These are phyloP conservation scores for Lepus townsendii DNA, from an alignment of 2,797 vertebrate species.

Conservation along the genomic window DNA sequence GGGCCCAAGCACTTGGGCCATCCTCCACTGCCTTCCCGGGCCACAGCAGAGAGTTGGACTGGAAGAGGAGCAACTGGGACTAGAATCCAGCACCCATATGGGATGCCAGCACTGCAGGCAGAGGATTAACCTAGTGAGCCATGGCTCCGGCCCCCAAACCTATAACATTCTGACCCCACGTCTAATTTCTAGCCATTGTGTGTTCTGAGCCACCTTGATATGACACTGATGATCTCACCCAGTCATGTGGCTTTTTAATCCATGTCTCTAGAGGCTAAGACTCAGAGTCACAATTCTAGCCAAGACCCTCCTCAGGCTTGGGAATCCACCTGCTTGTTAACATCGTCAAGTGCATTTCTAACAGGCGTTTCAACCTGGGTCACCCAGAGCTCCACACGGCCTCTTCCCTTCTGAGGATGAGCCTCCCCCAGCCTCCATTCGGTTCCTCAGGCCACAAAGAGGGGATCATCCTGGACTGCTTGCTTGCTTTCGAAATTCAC, in stretches of 20 bases:
- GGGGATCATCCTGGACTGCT: neutral
- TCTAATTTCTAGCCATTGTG: neutral
- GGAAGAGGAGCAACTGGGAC: too few relatives aligned
- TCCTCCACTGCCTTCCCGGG: too few relatives aligned
- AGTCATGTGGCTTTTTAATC: neutral
- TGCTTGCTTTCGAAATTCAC: neutral
- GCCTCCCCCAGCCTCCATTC: neutral
- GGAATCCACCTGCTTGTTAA: neutral
- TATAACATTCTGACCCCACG: neutral
- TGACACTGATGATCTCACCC: neutral
- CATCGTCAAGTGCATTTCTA: neutral
- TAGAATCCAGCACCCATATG: too few relatives aligned
- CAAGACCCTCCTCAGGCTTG: neutral
- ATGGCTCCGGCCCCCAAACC: neutral
- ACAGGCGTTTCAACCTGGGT: neutral
- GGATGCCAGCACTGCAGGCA: too few relatives aligned
- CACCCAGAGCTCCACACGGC: neutral
- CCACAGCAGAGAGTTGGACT: too few relatives aligned
- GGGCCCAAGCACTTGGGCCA: too few relatives aligned
- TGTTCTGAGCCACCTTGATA: neutral
- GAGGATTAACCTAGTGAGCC: too few relatives aligned
- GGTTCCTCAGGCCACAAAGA: neutral
- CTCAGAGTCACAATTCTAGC: neutral
- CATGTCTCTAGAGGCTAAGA: neutral
- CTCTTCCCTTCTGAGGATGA: neutral